Evolutionary conservation across 2,797 vertebrate species (phyloP), one percentile per base, ranked within the genome.

Genomic region (Cheirogaleus major): DNA sequence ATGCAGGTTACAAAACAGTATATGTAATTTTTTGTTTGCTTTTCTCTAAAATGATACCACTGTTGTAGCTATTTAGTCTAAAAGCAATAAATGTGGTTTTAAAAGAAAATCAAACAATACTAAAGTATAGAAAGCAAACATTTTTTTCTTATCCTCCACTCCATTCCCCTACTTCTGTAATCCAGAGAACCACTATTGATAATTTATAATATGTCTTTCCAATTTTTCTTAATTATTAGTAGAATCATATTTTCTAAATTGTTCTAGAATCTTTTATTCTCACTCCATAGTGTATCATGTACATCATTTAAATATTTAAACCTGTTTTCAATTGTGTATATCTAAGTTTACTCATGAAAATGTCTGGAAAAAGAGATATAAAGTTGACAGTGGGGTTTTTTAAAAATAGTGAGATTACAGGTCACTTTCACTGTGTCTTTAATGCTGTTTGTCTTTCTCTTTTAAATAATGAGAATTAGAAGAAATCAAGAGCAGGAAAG

Each of bases 401-500:
- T 73, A 48, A 48, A 13, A 17, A 17, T 48, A 12, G 13, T 95
- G 43, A 91, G 14, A 59, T 52, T 89, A 69, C 50, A 57, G 6
- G 50, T 86, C 61, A 45, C 48, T 95, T 84, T 55, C 23, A 41
- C 67, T 83, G 90, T 88, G 59, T 83, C 73, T 43, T 87, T 94
- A 90, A 22, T 52, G 27, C 1, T 22, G 23, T 59, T 78, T 32
- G 27, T 30, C 73, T 84, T 55, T 82, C 15, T 93, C 57, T 79
- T 43, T 91, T 63, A 70, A 95, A 70, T 73, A 80, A 83, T 72
- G 76, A 97, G 63, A 89, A 83, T 91, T 69, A 87, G 38, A 92
- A 92, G 32, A 95, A 70, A 61, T 48, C 20, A 89, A 75, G 73
- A 91, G 27, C 45, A 70, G 86, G 43, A 65, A 79, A 9, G 7